Base-by-base conservation (phyloP, 2,797 vertebrate species). In the Borostomias antarcticus region DNA sequence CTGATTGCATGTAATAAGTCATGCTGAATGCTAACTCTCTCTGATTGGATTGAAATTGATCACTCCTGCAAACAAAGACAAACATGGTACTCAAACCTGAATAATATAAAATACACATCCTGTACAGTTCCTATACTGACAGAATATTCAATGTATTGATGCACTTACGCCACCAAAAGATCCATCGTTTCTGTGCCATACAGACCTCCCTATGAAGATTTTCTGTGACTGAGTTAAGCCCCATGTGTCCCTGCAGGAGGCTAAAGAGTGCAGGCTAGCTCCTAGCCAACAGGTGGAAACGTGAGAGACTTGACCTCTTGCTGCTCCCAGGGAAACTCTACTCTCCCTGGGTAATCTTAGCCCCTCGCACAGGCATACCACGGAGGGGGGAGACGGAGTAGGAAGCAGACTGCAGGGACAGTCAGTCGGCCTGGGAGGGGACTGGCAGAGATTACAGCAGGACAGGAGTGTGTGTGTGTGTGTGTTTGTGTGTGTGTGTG, bases 271-370 rank as follows among this genome's bases (percentile, higher is more conserved):
- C 28, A 60, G 72, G 35, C 29, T 37, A 57, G 37, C 2, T 33
- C 59, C 68, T 17, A 45, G 13, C 40, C n/a, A 70, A 72, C 26
- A 78, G 78, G 80, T 68, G 76, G 87, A 81, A 89, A 89, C 3
- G 43, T 67, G 84, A 86, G 85, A 83, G 67, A 79, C 13, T 2
- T 76, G 74, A 81, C 71, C 82, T 70, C 69, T 62, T 5, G 57
- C 66, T 57, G 76, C 54, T 52, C 58, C 2, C 28, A 56, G 58
- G 58, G 88, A 88, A 90, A 91, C 82, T 50, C 60, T 79, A 89
- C 73, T 77, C 85, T 50, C 25, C 29, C 25, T 45, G 71, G 67
- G 81, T 80, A 85, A 85, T 0, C 63, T 57, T 79, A 82, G 79
- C 75, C 75, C 64, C 56, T 25, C 29, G 33, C 53, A 25, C 28